These are phyloP conservation scores for Parotocinclus haroldoi DNA, from an alignment of 2,797 vertebrate genomes.

Conservation along the genomic window DNA sequence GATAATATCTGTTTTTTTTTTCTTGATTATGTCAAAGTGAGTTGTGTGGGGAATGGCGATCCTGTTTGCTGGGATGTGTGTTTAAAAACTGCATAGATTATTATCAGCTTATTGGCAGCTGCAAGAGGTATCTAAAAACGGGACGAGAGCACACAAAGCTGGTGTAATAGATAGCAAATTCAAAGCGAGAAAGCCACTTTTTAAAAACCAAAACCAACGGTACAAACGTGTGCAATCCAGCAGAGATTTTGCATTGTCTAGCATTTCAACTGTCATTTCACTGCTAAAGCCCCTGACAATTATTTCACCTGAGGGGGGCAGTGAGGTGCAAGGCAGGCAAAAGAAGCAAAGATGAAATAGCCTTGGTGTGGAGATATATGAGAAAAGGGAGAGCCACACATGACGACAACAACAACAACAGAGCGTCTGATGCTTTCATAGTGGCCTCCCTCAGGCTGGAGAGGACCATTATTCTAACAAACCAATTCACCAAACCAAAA, in stretches of 20 bases:
- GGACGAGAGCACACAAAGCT: slow-evolving; percentile 29
- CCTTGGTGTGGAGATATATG: slow-evolving; percentile 35
- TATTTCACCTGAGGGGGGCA: slow-evolving; percentile 46
- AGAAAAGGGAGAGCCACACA: slow-evolving; percentile 17
- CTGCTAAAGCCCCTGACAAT: slow-evolving; percentile 58
- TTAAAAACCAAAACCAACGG: slow-evolving; percentile 48
- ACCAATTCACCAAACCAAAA: slow-evolving; percentile 56
- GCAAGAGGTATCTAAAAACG: slow-evolving; percentile 45
- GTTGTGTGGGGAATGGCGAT: slow-evolving; percentile 18
- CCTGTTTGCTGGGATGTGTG: slow-evolving; percentile 45
- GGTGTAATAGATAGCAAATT: slow-evolving; percentile 84
- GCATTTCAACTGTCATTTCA: slow-evolving; percentile 40
- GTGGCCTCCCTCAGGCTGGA: slow-evolving; percentile 17
- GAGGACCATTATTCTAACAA: slow-evolving; percentile 36
- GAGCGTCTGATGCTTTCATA: slow-evolving; percentile 29
- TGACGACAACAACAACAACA: slow-evolving; percentile 11
- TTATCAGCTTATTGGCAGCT: slow-evolving; percentile 54
- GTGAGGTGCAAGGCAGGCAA: slow-evolving; percentile 50
- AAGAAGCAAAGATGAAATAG: slow-evolving; percentile 36
- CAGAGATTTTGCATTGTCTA: slow-evolving; percentile 59
- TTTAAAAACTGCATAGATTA: slow-evolving; percentile 71
- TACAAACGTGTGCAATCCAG: slow-evolving; percentile 73
- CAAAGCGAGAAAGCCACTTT: slow-evolving; percentile 63
- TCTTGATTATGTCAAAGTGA: slow-evolving; percentile 16
- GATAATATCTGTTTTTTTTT: slow-evolving; percentile 11